Base-by-base conservation (phyloP, 1,140 invertebrate species). In the silkworm (Bombyx mori) region DNA sequence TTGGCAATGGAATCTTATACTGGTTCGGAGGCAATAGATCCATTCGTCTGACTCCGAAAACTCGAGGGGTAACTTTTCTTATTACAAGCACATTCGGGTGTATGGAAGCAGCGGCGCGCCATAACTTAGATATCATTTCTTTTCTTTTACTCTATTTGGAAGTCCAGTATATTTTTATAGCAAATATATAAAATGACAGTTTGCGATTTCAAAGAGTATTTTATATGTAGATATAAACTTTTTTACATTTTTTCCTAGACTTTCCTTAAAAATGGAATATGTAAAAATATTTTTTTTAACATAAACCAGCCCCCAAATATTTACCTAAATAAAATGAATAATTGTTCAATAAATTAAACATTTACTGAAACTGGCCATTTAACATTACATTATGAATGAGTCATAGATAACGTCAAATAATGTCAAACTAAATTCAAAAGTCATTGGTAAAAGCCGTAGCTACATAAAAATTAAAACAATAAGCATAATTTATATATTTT, bases 351-450 rank as follows among this genome's bases (percentile, higher is more conserved):
- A 35, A 35, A 35, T 35, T 2, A 35, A 35, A 35, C 4, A 5
- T 35, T 35, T 3, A 35, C 2, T 35, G 26, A 35, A 35, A 35
- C 26, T 35, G 26, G 26, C 26, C 26, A 35, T 35, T 35, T 3
- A 35, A 35, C 26, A 35, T 35, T 35, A 35, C 2, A 35, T 35
- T 35, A 5, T 2, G 26, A 35, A 3, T 35, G 2, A 3, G 26
- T 35, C 26, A 5, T 35, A 5, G 4, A 35, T 35, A 3, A 35
- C 26, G 26, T 35, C 26, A 35, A 35, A 35, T 35, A 35, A 51
- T 8, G 50, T 69, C 64, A 68, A 57, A 66, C 65, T 57, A 75
- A 75, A 75, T 75, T 71, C 62, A 73, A 75, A 75, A 75, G 73
- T 75, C 73, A 75, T 68, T 35, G 4, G 26, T 35, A 35, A 35